These are phyloP conservation scores for Empidonax alnorum DNA, from an alignment of 2,113 vertebrate genomes.

Conservation along the genomic window DNA sequence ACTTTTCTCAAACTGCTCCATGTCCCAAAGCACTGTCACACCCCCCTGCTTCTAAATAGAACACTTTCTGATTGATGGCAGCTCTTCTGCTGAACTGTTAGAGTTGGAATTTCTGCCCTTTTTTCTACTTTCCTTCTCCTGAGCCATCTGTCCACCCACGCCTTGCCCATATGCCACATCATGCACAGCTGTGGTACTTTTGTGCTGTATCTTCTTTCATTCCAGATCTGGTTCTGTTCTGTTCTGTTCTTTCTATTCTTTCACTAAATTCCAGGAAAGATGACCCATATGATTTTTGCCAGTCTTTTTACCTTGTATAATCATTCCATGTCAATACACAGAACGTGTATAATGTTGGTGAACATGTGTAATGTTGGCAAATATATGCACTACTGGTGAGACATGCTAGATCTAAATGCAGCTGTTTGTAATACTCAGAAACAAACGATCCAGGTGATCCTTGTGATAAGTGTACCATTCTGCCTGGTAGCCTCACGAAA, in stretches of 20 bases:
- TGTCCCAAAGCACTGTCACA: accelerated
- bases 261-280: neutral
- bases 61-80: neutral
- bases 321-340: neutral
- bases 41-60: accelerated
- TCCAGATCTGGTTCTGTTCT: neutral
- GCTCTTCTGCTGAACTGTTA: neutral
- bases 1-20: neutral
- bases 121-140: neutral
- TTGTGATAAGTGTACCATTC: neutral
- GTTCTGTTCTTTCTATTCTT: neutral
- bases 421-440: neutral
- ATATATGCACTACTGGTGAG: neutral
- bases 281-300: neutral
- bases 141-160: neutral
- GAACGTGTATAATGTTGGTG: neutral
- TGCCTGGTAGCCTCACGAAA: neutral
- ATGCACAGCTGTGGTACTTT: neutral
- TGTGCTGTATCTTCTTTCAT: neutral
- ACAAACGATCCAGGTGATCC: neutral
- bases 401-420: neutral
- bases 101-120: neutral
- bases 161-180: neutral
- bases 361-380: neutral
- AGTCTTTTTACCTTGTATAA: neutral